Conservation (phyloP, 2,797 vertebrate genomes). For the Argentina silus region DNA sequence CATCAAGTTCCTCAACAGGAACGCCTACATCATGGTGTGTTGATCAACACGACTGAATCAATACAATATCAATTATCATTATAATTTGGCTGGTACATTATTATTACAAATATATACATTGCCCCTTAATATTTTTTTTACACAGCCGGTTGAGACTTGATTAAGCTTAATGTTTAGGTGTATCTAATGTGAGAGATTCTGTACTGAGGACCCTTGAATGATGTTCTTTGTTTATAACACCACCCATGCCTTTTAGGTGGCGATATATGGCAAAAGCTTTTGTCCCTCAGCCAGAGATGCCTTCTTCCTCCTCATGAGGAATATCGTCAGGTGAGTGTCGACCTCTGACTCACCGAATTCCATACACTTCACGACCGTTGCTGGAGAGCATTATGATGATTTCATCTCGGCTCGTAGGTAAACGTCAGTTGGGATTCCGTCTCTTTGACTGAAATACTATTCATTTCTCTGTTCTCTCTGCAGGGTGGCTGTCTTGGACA, state of each 20-base stretch:
- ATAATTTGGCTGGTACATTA: neutral
- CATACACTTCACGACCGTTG: neutral
- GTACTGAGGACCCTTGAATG: neutral
- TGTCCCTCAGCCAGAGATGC: conserved; percentile 91
- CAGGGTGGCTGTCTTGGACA: conserved; percentile 95
- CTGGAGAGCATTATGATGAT: neutral
- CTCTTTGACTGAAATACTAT: neutral
- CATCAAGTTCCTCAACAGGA: conserved; percentile 94
- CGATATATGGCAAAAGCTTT: conserved; percentile 95
- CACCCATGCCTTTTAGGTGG: conserved; percentile 75
- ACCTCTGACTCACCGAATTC: neutral
- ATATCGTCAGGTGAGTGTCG: conserved; percentile 86
- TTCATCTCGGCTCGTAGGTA: neutral
- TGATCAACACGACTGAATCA: neutral
- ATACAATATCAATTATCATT: neutral
- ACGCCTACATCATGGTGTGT: conserved; percentile 97
- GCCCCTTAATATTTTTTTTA: no score
- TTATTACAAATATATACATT: no score
- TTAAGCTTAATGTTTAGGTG: no score
- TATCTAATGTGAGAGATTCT: neutral
- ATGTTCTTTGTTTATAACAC: neutral
- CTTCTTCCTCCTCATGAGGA: conserved; percentile 96
- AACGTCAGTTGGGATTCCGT: neutral
- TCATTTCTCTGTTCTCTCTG: conserved; percentile 8
- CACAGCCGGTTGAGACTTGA: neutral